These are phyloP conservation scores for Lasioglossum baleicum DNA, from an alignment of 1,140 invertebrate genomes.

Conservation along the genomic window DNA sequence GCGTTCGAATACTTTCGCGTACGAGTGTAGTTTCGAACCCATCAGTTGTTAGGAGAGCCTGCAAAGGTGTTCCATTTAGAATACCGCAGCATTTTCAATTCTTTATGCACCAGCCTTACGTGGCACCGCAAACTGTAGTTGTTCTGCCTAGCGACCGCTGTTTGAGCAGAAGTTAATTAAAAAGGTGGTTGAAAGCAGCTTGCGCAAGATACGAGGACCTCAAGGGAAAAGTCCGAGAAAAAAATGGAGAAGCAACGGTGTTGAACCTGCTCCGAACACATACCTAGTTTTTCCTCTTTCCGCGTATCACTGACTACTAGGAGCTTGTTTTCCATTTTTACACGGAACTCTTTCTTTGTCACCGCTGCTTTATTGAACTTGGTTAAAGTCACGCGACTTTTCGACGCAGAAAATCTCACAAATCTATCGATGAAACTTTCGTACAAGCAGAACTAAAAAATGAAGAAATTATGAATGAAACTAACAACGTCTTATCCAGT, in stretches of 20 bases:
- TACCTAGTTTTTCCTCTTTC: background rate
- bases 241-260: constrained; percentile 4
- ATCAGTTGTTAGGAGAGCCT: no score
- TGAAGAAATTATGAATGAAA: no score
- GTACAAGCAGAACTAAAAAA: no score
- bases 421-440: no score
- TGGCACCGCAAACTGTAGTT: background rate
- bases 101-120: background rate
- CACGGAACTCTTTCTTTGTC: background rate
- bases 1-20: no score
- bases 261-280: background rate
- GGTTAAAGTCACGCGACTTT: background rate
- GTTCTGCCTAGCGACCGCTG: background rate
- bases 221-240: background rate
- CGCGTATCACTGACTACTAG: background rate
- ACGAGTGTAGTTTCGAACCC: no score
- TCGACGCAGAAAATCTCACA: no score
- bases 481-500: no score
- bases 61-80: no score
- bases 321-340: background rate
- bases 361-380: background rate
- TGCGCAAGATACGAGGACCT: background rate
- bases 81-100: background rate
- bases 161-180: constrained; percentile 52
- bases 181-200: background rate